Percentiles rank a stretch among this genome's conserved stretches.
Evolutionary conservation across 2,888 invertebrate genomes (phyloP).

Genomic region (Tenthredo notha): DNA sequence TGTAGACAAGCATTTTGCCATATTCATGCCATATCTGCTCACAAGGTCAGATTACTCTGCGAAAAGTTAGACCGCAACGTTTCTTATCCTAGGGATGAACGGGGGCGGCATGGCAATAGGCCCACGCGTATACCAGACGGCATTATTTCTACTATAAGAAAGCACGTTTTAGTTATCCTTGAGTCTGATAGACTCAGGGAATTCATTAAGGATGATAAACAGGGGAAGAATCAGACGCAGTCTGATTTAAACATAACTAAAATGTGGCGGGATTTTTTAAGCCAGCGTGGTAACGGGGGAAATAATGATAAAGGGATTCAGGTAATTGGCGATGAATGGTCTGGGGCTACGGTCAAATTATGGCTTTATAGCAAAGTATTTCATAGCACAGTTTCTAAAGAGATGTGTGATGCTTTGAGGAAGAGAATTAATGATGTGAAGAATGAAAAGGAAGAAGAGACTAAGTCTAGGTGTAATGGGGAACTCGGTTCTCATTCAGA

Average conservation of each 20-base stretch:
- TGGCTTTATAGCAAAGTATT: constrained; percentile 6
- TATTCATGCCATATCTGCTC: background rate
- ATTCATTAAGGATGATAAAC: background rate
- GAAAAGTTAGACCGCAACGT: constrained; percentile 7
- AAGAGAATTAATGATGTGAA: background rate
- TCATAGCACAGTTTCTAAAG: background rate
- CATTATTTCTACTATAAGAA: background rate
- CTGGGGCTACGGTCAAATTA: background rate
- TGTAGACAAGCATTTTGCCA: constrained; percentile 3
- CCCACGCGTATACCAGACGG: background rate
- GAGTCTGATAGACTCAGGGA: background rate
- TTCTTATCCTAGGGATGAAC: constrained; percentile 18
- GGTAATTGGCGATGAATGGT: background rate
- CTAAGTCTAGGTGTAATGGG: background rate
- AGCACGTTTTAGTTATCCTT: background rate
- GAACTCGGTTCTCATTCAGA: background rate
- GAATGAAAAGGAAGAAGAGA: background rate
- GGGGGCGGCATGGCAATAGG: background rate
- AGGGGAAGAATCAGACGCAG: background rate
- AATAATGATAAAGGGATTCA: background rate
- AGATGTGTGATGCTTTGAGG: background rate
- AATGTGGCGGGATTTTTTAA: constrained; percentile 4
- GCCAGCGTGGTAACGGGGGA: background rate
- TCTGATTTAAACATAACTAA: constrained; percentile 15
- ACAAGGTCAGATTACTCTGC: constrained; percentile 11